A percentile compares a stretch with the other conserved stretches of the same genome.
phyloP scores from a whole-genome alignment of 1,140 invertebrate genomes.

The Zaprionus ornatus region DNA sequence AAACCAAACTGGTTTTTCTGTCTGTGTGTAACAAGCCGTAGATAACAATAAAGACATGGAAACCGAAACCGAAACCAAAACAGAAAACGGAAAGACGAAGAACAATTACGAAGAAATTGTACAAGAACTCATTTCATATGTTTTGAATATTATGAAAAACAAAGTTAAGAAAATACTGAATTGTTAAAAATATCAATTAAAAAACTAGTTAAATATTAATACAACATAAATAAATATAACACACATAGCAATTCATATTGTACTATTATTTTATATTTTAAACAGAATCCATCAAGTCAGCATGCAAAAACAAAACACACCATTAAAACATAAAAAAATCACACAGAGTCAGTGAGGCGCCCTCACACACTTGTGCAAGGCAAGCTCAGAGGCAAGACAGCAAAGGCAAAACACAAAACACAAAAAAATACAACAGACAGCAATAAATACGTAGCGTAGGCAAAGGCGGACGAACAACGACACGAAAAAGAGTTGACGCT shows the following conservation, averaged over 20 bases:
- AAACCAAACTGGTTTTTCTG: constrained; percentile 64
- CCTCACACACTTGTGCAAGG: constrained; percentile 9
- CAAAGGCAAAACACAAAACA: constrained; percentile 26
- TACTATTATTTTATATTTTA: constrained; percentile 29
- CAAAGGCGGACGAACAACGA: constrained; percentile 26
- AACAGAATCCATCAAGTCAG: constrained; percentile 53
- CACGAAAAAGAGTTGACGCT: constrained; percentile 38
- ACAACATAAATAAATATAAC: no score
- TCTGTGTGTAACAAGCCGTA: constrained; percentile 31
- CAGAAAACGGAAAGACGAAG: constrained; percentile 27
- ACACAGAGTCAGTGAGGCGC: not conserved
- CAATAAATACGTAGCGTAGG: constrained; percentile 55
- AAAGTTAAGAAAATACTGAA: no score
- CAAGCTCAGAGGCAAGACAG: constrained; percentile 8
- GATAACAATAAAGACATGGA: constrained; percentile 27
- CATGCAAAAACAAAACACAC: constrained; percentile 29
- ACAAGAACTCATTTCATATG: constrained; percentile 27
- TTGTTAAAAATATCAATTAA: no score
- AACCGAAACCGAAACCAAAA: constrained; percentile 26
- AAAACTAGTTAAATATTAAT: no score
- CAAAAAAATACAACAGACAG: constrained; percentile 60
- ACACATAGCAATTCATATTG: no score
- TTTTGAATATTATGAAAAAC: no score
- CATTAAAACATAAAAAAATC: constrained; percentile 20
- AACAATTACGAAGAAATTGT: constrained; percentile 33